Conservation (phyloP, 1,140 invertebrate genomes). For the Trialeurodes vaporariorum region DNA sequence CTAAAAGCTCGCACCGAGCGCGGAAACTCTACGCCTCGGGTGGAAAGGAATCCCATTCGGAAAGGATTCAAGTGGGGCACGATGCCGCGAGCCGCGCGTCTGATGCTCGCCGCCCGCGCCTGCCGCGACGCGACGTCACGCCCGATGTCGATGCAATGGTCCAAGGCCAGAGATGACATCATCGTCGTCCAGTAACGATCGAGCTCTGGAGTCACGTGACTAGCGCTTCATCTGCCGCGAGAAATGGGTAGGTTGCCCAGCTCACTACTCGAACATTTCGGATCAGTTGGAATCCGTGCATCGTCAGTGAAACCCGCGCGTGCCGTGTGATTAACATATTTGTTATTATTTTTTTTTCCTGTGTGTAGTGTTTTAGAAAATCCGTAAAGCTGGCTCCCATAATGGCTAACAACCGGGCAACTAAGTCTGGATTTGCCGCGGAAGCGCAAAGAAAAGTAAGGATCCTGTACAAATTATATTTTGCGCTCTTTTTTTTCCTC, state of each 20-base stretch:
- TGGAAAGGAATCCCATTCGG: too few relatives aligned
- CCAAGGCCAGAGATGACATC: too few relatives aligned
- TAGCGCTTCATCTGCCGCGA: neutral
- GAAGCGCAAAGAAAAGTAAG: slow-evolving; percentile 84
- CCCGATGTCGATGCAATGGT: too few relatives aligned
- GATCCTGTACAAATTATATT: slow-evolving; percentile 14
- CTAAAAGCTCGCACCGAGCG: too few relatives aligned
- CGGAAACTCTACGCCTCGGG: too few relatives aligned
- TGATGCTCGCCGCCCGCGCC: too few relatives aligned
- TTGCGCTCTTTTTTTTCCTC: neutral
- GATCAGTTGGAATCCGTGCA: neutral
- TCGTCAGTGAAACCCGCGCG: neutral
- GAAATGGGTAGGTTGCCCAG: neutral
- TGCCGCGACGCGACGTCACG: too few relatives aligned
- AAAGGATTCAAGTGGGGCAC: too few relatives aligned
- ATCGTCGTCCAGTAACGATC: neutral
- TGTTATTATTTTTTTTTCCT: too few relatives aligned
- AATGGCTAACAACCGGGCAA: slow-evolving; percentile 78
- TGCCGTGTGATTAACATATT: too few relatives aligned
- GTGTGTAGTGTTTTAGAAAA: neutral
- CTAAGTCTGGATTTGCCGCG: slow-evolving; percentile 87
- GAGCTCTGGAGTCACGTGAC: neutral
- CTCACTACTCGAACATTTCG: neutral
- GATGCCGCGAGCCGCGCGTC: too few relatives aligned
- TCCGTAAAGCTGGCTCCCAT: slow-evolving; percentile 8